A percentile compares a stretch with the other conserved stretches of the same genome.
Conservation (phyloP, 2,797 vertebrate species). For the Dendrocincla tyrannina region DNA sequence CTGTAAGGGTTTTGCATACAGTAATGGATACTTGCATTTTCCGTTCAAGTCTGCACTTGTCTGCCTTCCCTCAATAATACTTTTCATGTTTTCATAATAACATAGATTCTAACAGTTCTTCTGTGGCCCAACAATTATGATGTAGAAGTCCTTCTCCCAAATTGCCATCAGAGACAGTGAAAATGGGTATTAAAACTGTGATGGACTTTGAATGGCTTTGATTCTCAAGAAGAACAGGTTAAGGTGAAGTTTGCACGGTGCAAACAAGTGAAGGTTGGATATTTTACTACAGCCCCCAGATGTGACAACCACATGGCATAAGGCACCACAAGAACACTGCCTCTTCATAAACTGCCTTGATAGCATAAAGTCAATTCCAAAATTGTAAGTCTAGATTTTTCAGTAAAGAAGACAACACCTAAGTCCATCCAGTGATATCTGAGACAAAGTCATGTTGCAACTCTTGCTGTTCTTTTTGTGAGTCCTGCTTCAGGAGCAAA, state of each 20-base stretch:
- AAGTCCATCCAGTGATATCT: not conserved
- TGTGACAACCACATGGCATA: not conserved
- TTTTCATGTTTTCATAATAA: not conserved
- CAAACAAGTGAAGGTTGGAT: not conserved
- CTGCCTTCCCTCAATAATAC: not conserved
- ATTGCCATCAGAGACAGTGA: not conserved
- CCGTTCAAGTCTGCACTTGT: slow-evolving; percentile 5
- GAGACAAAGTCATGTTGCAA: not conserved
- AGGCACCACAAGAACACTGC: not conserved
- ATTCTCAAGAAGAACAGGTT: not conserved
- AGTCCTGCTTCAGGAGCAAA: not conserved
- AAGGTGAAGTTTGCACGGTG: not conserved
- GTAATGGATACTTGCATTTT: not conserved
- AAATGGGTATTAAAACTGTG: not conserved
- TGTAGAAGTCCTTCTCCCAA: not conserved
- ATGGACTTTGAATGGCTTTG: not conserved
- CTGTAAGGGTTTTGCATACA: slow-evolving; percentile 1
- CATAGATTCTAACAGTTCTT: not conserved
- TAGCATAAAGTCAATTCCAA: not conserved
- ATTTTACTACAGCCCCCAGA: not conserved
- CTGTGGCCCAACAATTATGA: not conserved
- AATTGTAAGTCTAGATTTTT: not conserved
- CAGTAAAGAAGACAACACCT: not conserved
- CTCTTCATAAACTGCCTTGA: not conserved
- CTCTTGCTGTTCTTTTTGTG: not conserved